A percentile compares a stretch with the other conserved stretches of the same genome.
phyloP scores from a whole-genome alignment of 2,113 vertebrate species.

The Scophthalmus maximus region DNA sequence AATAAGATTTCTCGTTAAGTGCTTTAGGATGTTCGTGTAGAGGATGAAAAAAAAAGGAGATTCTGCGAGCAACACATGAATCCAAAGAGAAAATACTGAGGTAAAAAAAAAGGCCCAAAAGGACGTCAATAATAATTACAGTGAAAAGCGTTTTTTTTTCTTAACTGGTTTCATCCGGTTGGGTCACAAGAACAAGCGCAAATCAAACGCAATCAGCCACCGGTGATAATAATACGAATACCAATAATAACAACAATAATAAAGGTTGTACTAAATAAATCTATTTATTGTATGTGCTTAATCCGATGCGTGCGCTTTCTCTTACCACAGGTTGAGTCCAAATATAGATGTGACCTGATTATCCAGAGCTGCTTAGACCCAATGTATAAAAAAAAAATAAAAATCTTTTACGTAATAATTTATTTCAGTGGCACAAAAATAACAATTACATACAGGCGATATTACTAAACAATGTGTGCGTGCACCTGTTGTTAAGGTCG shows the following conservation, averaged over 20 bases:
- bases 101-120: not conserved
- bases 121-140: not conserved
- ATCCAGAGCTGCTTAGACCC: not conserved
- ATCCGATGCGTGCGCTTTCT: not conserved
- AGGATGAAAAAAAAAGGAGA: constrained; percentile 55
- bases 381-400: not conserved
- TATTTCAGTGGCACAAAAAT: not conserved
- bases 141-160: not conserved
- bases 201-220: not conserved
- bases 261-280: not conserved
- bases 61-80: constrained; percentile 33
- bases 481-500: constrained; percentile 33
- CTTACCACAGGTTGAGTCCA: not conserved
- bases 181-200: not conserved
- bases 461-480: not conserved
- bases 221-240: not conserved
- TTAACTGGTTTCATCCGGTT: not conserved
- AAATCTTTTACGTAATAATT: not conserved
- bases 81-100: constrained; percentile 7
- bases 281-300: not conserved
- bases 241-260: not conserved
- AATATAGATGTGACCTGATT: constrained; percentile 13
- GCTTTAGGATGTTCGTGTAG: constrained; percentile 69
- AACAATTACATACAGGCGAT: not conserved
- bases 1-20: constrained; percentile 74